Conservation (phyloP, 2,113 vertebrate species). For the Pteruthius melanotis region DNA sequence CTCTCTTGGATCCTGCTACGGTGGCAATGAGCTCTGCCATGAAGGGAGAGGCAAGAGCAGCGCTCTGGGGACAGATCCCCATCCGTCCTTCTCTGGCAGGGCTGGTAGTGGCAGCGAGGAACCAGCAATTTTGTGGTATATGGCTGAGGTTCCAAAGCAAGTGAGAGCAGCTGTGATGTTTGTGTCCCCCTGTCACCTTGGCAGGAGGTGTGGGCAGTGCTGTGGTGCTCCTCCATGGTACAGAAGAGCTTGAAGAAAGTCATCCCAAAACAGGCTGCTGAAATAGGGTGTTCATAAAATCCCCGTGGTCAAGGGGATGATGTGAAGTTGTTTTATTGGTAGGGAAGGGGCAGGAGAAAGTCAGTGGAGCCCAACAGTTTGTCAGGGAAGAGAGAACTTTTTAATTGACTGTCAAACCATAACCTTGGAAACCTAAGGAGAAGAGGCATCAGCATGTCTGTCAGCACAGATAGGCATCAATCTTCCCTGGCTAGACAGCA, state of each 20-base stretch:
- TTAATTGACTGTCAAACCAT: constrained; percentile 41
- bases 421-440: constrained; percentile 30
- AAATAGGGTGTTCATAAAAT: background rate
- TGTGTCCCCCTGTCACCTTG: background rate
- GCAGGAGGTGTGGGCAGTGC: rapidly evolving
- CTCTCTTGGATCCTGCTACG: rapidly evolving
- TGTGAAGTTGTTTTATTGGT: background rate
- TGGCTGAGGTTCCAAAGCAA: background rate
- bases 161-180: background rate
- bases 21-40: background rate
- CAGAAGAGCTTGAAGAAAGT: background rate
- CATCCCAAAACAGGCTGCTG: background rate
- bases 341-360: background rate
- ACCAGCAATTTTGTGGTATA: rapidly evolving
- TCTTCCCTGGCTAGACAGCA: constrained; percentile 15
- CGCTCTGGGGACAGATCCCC: rapidly evolving
- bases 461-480: constrained; percentile 39
- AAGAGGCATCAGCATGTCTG: constrained; percentile 31
- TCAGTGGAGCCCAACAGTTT: background rate
- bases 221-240: rapidly evolving
- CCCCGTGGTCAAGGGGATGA: background rate
- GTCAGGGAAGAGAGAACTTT: constrained; percentile 30
- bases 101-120: background rate
- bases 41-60: background rate
- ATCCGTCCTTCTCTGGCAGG: background rate